phyloP scores from a whole-genome alignment of 2,888 invertebrate genomes.

The Scaptomyza polygonia region DNA sequence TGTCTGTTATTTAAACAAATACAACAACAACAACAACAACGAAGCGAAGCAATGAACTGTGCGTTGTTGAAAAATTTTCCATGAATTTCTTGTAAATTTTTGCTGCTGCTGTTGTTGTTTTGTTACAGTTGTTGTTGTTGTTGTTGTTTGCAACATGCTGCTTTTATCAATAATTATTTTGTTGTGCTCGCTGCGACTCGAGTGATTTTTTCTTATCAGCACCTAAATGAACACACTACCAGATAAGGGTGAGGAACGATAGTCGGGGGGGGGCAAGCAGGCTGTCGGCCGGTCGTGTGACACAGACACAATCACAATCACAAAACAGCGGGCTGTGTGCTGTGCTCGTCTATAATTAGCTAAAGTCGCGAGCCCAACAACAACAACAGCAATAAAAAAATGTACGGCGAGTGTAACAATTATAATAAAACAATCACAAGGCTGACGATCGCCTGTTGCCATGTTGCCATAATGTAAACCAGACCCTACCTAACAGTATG shows the following conservation, averaged over 20 bases:
- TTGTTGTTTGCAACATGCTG: constrained; percentile 59
- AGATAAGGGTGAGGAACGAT: background rate
- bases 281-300: constrained; percentile 65
- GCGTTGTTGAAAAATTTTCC: constrained; percentile 76
- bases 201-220: constrained; percentile 71
- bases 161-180: constrained; percentile 80
- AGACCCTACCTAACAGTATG: constrained; percentile 63
- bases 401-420: constrained; percentile 29
- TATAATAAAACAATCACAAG: constrained; percentile 37
- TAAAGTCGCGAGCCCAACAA: constrained; percentile 44
- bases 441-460: constrained; percentile 56
- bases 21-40: background rate
- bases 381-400: constrained; percentile 4
- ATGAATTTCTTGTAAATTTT: constrained; percentile 69
- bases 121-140: constrained; percentile 20
- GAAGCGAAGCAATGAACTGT: constrained; percentile 65
- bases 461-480: constrained; percentile 59
- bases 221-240: constrained; percentile 32
- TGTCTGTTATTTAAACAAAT: constrained; percentile 52
- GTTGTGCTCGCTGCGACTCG: constrained; percentile 70
- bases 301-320: constrained; percentile 77
- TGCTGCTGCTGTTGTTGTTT: constrained; percentile 21
- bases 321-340: constrained; percentile 33
- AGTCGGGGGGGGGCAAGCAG: constrained; percentile 6
- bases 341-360: constrained; percentile 70